These are phyloP conservation scores for Dyspetes luteomarginatus DNA, from an alignment of 2,888 invertebrate species.

Conservation along the genomic window DNA sequence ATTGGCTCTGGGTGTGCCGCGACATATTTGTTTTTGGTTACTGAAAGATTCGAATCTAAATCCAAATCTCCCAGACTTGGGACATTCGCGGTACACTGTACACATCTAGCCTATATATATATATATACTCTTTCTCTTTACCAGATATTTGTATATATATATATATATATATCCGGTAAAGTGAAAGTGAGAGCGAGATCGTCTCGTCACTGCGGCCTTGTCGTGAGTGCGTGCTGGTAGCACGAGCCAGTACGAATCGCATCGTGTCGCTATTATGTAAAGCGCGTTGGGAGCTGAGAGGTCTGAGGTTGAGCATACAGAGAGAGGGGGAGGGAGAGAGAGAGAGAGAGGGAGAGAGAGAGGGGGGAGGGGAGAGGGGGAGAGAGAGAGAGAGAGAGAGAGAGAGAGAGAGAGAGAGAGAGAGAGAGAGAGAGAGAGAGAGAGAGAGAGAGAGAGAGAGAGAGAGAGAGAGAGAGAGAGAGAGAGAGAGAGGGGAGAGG, in stretches of 20 bases:
- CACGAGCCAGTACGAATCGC: constrained; percentile 47
- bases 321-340: neutral
- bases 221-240: constrained; percentile 56
- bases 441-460: neutral
- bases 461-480: constrained; percentile 29
- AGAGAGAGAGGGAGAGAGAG: neutral
- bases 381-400: neutral
- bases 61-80: neutral
- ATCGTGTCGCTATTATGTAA: constrained; percentile 61
- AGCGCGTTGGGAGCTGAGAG: constrained; percentile 10
- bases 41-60: neutral
- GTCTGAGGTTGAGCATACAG: neutral
- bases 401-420: neutral
- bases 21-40: too few relatives aligned
- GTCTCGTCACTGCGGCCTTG: constrained; percentile 54
- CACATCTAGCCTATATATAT: too few relatives aligned
- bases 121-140: too few relatives aligned
- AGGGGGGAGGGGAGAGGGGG: neutral
- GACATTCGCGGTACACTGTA: neutral
- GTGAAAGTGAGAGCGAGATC: neutral
- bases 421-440: constrained; percentile 9
- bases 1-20: neutral
- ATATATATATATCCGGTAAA: constrained; percentile 1
- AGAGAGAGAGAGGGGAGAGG: constrained; percentile 8
- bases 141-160: too few relatives aligned